Evolutionary conservation across 2,113 vertebrate species (phyloP).

Genomic region (Tursiops truncatus): DNA sequence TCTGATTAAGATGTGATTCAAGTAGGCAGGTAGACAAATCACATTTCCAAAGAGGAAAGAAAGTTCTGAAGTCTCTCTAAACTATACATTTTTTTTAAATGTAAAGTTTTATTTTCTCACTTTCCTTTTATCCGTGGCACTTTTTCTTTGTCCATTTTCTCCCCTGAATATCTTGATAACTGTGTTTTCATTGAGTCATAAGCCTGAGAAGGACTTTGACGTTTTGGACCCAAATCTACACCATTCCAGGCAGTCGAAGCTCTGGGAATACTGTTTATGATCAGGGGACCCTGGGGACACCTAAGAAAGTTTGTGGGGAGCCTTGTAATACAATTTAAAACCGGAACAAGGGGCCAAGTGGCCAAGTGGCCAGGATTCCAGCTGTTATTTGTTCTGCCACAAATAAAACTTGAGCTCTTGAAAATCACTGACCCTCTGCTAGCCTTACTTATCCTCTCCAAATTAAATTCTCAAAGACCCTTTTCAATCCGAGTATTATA

Average conservation of each 20-base stretch:
- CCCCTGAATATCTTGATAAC: neutral
- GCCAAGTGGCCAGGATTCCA: neutral
- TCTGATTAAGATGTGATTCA: neutral
- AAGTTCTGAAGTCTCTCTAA: neutral
- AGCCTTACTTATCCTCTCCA: neutral
- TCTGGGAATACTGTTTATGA: neutral
- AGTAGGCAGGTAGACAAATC: neutral
- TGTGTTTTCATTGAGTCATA: constrained; percentile 9
- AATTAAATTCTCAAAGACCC: neutral
- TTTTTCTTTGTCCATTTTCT: neutral
- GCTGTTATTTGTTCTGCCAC: neutral
- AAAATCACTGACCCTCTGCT: neutral
- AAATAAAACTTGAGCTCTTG: neutral
- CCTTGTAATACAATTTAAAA: neutral
- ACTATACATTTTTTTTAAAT: neutral
- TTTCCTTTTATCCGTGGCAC: neutral
- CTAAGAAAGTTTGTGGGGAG: neutral
- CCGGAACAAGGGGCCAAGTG: neutral
- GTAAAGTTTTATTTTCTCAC: neutral
- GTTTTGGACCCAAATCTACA: neutral
- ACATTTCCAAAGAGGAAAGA: constrained; percentile 7
- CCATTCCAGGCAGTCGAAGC: neutral
- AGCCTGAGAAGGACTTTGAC: neutral
- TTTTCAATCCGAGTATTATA: neutral
- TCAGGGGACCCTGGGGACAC: neutral